Evolutionary conservation across 64 coral and sea anemone species (phyloP), one percentile per base, ranked within the genome.

Genomic region (Orbicella faveolata): DNA sequence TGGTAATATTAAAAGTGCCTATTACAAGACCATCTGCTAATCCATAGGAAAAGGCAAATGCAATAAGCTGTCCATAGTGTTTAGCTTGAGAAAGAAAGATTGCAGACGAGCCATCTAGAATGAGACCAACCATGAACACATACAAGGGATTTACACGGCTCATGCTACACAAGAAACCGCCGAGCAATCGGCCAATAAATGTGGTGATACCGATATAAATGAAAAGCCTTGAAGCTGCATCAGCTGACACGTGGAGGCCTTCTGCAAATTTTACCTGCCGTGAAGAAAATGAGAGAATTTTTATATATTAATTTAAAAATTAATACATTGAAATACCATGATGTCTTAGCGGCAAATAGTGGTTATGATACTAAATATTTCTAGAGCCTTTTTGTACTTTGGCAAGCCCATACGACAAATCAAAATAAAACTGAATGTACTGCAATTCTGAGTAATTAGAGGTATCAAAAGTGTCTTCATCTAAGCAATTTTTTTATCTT

Each of bases 151-250:
- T 92, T 48, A 92, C 54, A 61, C 55, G 68, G 23, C 26, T 59
- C 16, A 75, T 65, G 64, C 79, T 84, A 48, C 73, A 73, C 57
- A 87, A 4, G n/a, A 64, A 75, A 35, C 90, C 90, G 41, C 74
- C 79, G n/a, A 92, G 36, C 25, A 92, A 9, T 30, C 90, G 74
- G 23, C 61, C 54, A 33, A 92, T 30, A 21, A 85, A 87, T 19
- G 83, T 79, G 6, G 59, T 61, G 11, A 87, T 87, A 25, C 83
- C 90, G 69, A 87, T 87, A 18, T 78, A 78, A 66, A 79, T 92
- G 48, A 92, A 92, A 30, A 92, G 63, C 36, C 20, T 34, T 62
- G 90, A 79, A 19, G 90, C 90, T 23, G 76, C 65, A 36, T 87
- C 74, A 74, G 82, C 85, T 52, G 90, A 87, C 6, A 92, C 77